Base-by-base conservation (phyloP, 2,797 vertebrate genomes). In the Hirundo rustica region DNA sequence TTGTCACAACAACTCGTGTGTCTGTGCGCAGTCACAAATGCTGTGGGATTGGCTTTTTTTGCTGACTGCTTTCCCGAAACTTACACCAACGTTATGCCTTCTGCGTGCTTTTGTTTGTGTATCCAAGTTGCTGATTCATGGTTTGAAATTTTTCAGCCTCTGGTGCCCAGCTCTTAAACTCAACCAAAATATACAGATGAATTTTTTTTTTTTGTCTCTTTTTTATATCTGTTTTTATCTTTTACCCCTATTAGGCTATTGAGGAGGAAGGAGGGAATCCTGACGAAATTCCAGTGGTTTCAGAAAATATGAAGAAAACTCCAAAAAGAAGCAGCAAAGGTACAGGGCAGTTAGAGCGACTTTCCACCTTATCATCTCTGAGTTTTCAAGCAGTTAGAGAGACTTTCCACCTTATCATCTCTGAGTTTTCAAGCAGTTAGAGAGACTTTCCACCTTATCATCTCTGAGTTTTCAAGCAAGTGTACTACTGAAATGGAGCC, bases 191-290 rank as follows among this genome's bases (percentile, higher is more conserved):
- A 3, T 7, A 4, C 9, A 34, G 47, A 29, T 7, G 4, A 12
- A 14, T 0, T 14, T 47, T 34, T 51, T 72, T 9, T n/a, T 26
- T 0, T 74, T 74, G 5, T 80, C 36, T 38, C 36, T 38, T 38
- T 13, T 64, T 73, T 8, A 58, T 64, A 8, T 4, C 7, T 55
- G 0, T 14, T 6, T 75, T 70, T 62, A 5, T 81, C 1, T 82
- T 62, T 54, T 73, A 92, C 26, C 11, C 7, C 22, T 42, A 7
- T 70, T 85, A 99, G 99, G 99, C 98, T 3, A 98, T 99, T 78
- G 98, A 99, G 91, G 99, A 99, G 26, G 99, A 99, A 93, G 99
- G 99, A 11, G 99, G 98, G 5, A 98, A 99, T 95, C 98, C 99
- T 13, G 99, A 99, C 72, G 98, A 99, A 92, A 98, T 99, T 32